Evolutionary conservation across 1,140 invertebrate genomes (phyloP).

Genomic region (Agrilus planipennis): DNA sequence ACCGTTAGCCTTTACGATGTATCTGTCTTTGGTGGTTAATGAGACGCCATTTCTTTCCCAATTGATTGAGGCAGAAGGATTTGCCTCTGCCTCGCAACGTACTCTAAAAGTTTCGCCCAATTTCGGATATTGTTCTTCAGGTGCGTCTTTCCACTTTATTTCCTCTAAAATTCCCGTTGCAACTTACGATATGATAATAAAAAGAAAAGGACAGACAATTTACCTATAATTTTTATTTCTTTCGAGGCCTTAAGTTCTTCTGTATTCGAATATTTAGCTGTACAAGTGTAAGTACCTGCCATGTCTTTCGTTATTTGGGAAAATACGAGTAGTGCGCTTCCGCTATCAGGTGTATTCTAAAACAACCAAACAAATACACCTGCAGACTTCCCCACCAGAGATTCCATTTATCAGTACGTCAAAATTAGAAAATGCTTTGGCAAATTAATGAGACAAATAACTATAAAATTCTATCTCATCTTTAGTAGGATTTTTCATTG

Average conservation of each 20-base stretch:
- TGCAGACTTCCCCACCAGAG: too few relatives aligned
- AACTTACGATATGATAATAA: neutral
- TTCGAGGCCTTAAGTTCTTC: slow-evolving; percentile 51
- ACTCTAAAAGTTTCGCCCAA: slow-evolving; percentile 62
- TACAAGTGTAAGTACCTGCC: slow-evolving; percentile 72
- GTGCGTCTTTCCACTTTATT: slow-evolving; percentile 75
- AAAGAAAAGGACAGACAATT: slow-evolving; percentile 23
- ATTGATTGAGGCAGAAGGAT: slow-evolving; percentile 69
- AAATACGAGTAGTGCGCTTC: slow-evolving; percentile 66
- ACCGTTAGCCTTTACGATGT: slow-evolving; percentile 62
- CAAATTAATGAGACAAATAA: too few relatives aligned
- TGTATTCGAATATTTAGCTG: slow-evolving; percentile 60
- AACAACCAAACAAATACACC: too few relatives aligned
- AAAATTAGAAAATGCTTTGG: too few relatives aligned
- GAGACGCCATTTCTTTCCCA: slow-evolving; percentile 65
- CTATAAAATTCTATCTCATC: too few relatives aligned
- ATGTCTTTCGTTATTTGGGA: slow-evolving; percentile 59
- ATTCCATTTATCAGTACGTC: too few relatives aligned
- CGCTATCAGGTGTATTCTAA: too few relatives aligned
- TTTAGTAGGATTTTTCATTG: too few relatives aligned
- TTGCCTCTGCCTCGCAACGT: slow-evolving; percentile 71
- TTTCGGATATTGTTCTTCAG: slow-evolving; percentile 71
- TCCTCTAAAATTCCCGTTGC: slow-evolving; percentile 68
- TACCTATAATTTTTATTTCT: slow-evolving; percentile 62
- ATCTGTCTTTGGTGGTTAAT: slow-evolving; percentile 48